Conservation (phyloP, 1,140 invertebrate genomes). For the Drosophila nigromelanica region DNA sequence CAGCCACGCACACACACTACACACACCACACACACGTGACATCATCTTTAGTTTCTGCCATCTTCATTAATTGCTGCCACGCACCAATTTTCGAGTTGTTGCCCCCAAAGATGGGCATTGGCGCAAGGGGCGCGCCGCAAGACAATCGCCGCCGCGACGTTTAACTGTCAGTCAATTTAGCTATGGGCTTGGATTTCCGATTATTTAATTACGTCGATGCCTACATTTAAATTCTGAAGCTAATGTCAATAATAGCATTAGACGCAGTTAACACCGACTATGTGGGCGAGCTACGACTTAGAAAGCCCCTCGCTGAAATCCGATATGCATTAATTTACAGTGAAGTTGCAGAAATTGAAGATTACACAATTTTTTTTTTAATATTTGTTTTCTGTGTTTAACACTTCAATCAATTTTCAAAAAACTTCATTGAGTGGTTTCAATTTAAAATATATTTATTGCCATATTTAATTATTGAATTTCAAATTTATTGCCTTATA, state of each 20-base stretch:
- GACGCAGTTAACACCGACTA: neutral
- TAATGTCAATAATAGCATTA: conserved; percentile 4
- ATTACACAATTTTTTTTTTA: too few species aligned
- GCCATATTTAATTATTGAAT: too few species aligned
- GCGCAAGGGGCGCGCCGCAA: conserved; percentile 35
- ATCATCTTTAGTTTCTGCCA: conserved; percentile 35
- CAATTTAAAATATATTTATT: too few species aligned
- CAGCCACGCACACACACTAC: conserved; percentile 22
- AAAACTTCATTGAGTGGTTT: too few species aligned
- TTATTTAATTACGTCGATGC: conserved; percentile 33
- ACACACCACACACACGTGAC: conserved; percentile 31
- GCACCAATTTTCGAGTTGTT: conserved; percentile 39
- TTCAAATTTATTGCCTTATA: too few species aligned
- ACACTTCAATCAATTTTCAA: too few species aligned
- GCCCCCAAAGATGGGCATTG: conserved; percentile 49
- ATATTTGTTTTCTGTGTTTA: too few species aligned
- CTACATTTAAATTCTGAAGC: conserved; percentile 15
- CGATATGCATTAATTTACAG: neutral
- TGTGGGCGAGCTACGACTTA: conserved; percentile 2
- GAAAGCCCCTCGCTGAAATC: neutral
- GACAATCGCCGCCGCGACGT: conserved; percentile 8
- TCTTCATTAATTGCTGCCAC: conserved; percentile 54
- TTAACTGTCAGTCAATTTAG: conserved; percentile 29
- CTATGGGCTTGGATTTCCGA: conserved; percentile 33
- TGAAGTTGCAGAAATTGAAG: too few species aligned